Percentiles rank a stretch among this genome's conserved stretches.
Conservation (phyloP, 2,797 vertebrate species). For the Brachymystax lenok region DNA sequence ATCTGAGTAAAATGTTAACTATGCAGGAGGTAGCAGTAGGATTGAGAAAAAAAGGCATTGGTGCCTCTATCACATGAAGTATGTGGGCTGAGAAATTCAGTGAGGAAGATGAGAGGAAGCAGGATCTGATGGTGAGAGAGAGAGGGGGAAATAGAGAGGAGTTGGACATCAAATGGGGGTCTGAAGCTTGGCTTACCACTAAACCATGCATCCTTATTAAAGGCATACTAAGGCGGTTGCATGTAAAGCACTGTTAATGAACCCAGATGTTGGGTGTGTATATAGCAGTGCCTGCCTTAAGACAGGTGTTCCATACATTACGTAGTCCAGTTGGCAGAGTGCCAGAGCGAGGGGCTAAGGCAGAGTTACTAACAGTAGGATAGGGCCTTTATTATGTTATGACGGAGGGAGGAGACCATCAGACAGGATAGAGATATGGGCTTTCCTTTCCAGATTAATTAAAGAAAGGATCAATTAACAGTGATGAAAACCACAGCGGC, state of each 20-base stretch:
- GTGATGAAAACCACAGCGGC: conserved; percentile 78
- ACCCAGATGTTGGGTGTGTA: conserved; percentile 65
- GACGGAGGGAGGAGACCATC: conserved; percentile 75
- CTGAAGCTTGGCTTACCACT: conserved; percentile 62
- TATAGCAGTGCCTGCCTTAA: conserved; percentile 52
- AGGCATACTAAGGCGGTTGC: conserved; percentile 64
- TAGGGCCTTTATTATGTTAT: conserved; percentile 74
- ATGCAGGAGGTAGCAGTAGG: neutral
- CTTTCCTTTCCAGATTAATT: conserved; percentile 84
- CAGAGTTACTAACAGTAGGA: conserved; percentile 63
- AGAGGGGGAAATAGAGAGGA: conserved; percentile 26
- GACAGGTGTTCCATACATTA: conserved; percentile 70
- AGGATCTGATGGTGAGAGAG: neutral
- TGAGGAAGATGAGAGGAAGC: conserved; percentile 10
- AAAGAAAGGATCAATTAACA: conserved; percentile 86
- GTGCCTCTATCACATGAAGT: conserved; percentile 31
- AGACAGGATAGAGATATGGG: conserved; percentile 77
- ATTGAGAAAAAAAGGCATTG: neutral
- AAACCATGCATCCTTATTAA: conserved; percentile 73
- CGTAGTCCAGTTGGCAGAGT: conserved; percentile 66
- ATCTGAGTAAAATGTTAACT: neutral
- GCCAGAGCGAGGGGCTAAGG: conserved; percentile 65
- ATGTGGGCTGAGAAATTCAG: conserved; percentile 51
- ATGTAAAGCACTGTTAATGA: conserved; percentile 74
- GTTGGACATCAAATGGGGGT: conserved; percentile 51